These are phyloP conservation scores for Trichechus manatus DNA, from an alignment of 2,113 vertebrate genomes.

Conservation along the genomic window DNA sequence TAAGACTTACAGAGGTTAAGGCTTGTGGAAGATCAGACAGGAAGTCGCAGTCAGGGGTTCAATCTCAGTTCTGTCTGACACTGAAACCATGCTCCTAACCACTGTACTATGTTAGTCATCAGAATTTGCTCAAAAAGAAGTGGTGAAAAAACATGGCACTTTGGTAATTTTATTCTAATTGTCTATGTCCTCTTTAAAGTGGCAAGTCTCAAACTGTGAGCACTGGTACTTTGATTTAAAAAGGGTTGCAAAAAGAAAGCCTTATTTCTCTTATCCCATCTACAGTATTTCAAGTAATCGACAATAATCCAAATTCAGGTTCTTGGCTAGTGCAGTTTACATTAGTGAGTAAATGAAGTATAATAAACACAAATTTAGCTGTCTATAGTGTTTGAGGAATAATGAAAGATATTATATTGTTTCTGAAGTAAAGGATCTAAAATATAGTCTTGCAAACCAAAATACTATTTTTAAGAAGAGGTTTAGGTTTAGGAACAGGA, in stretches of 20 bases:
- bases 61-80: not conserved
- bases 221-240: conserved; percentile 48
- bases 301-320: conserved; percentile 61
- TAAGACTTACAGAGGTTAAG: not conserved
- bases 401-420: conserved; percentile 45
- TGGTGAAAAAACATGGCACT: not conserved
- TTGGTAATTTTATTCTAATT: conserved; percentile 51
- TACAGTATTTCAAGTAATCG: conserved; percentile 48
- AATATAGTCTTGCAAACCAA: conserved; percentile 28
- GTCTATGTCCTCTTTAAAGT: conserved; percentile 50
- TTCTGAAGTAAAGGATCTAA: conserved; percentile 61
- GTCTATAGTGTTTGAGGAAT: conserved; percentile 13
- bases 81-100: not conserved
- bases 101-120: not conserved
- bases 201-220: conserved; percentile 38
- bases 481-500: conserved; percentile 33
- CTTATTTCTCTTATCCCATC: conserved; percentile 34
- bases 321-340: conserved; percentile 28
- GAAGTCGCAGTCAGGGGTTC: not conserved
- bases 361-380: conserved; percentile 68
- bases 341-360: conserved; percentile 70
- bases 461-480: conserved; percentile 62
- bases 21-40: not conserved
- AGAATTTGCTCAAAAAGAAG: not conserved
- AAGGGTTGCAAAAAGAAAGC: not conserved